These are phyloP conservation scores for Cataglyphis altisquamis DNA, from an alignment of 2,888 invertebrate genomes.

Conservation along the genomic window DNA sequence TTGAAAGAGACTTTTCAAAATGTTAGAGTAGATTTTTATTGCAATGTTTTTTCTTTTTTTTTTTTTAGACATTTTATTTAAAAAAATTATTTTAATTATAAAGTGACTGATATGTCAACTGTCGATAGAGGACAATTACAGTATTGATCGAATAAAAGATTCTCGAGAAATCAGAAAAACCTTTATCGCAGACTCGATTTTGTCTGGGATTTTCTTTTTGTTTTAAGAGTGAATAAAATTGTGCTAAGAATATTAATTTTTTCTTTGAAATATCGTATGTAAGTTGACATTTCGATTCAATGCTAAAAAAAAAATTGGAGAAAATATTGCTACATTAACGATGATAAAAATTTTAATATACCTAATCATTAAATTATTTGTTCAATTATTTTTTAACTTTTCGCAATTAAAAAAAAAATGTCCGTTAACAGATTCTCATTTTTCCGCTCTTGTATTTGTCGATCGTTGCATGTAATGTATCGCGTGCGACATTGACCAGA, in stretches of 20 bases:
- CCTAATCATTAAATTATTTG: background rate
- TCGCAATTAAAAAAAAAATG: background rate
- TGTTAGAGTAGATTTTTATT: background rate
- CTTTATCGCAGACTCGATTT: too few species aligned
- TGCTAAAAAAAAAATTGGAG: background rate
- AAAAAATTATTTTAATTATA: background rate
- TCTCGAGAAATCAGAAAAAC: too few species aligned
- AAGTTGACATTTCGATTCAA: background rate
- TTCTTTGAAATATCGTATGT: too few species aligned
- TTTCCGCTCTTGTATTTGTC: background rate
- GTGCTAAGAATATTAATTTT: background rate
- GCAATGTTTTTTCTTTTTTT: background rate
- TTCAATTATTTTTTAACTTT: background rate
- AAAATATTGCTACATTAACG: background rate
- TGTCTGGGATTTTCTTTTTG: background rate
- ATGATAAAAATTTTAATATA: background rate
- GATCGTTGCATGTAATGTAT: background rate
- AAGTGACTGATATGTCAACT: background rate
- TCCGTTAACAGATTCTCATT: background rate
- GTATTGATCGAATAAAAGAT: too few species aligned
- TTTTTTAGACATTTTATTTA: background rate
- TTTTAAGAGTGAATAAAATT: background rate
- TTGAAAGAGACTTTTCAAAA: background rate
- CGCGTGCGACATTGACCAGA: constrained; percentile 2
- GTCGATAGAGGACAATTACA: background rate